Base-by-base conservation (phyloP, 2,797 vertebrate genomes). In the Xerus rutilus region DNA sequence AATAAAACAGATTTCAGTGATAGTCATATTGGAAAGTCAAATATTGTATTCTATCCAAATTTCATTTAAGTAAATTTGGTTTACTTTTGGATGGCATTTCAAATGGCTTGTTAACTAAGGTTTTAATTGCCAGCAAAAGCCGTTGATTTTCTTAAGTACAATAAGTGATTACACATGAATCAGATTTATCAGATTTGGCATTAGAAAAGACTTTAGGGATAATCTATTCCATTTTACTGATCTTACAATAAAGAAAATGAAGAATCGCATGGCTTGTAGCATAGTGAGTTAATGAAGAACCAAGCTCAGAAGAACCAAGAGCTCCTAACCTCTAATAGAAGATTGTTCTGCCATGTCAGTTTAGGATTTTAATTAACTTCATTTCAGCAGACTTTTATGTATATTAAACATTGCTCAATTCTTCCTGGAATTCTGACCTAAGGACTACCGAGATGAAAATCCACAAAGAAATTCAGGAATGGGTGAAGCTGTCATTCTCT, bases 41-140 rank as follows among this genome's bases (percentile, higher is more conserved):
- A 81, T 93, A 89, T n/a, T 96, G 59, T 91, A 87, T 93, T 89
- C 65, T 72, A 39, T 92, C 76, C 65, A 78, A 73, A 82, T 94
- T 96, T 92, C 47, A 87, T 92, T 94, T 86, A 94, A 83, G 54
- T 93, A 81, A 89, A 81, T 20, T 65, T 65, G 70, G 64, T 92
- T 95, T 91, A 93, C 91, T 97, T 87, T 86, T 94, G n/a, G 70
- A 72, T 95, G 95, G 62, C 57, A 73, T 95, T 96, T 96, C 18
- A 77, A 78, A n/a, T 93, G 89, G 15, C 69, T 86, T 92, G 52
- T 85, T 96, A 95, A 79, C 52, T 88, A 76, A 67, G 91, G 28
- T 57, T 84, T 95, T 97, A 96, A 78, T 79, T 96, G 15, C 76
- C 57, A 91, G 52, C 28, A 90, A 81, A 95, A 43, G 13, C 67